These are phyloP conservation scores for Hydropotes inermis DNA, from an alignment of 2,113 vertebrate species.

Conservation along the genomic window DNA sequence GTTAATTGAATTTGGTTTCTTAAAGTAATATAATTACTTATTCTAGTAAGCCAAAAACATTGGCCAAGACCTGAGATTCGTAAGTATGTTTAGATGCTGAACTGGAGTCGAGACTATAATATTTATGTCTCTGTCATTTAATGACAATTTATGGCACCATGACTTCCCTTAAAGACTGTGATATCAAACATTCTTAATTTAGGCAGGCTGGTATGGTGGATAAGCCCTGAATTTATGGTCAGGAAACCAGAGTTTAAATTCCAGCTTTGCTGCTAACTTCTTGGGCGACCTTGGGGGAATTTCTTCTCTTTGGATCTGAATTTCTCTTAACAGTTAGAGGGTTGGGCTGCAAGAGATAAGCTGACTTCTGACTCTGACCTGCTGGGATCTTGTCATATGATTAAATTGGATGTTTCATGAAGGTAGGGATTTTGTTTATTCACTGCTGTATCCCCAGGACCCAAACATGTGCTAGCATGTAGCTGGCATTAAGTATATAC, in stretches of 20 bases:
- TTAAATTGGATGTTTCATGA: not conserved
- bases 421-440: not conserved
- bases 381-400: not conserved
- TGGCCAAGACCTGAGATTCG: not conserved
- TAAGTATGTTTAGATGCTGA: not conserved
- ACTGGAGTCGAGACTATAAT: not conserved
- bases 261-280: not conserved
- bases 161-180: not conserved
- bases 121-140: not conserved
- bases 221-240: not conserved
- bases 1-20: not conserved
- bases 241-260: not conserved
- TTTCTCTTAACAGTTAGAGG: not conserved
- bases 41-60: not conserved
- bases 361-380: not conserved
- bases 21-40: not conserved
- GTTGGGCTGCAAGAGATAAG: not conserved
- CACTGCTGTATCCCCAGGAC: not conserved
- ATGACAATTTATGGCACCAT: not conserved
- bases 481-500: not conserved
- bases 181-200: not conserved
- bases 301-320: not conserved
- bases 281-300: not conserved
- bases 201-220: not conserved
- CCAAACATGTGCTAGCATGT: not conserved